These are phyloP conservation scores for Novumbra hubbsi DNA, from an alignment of 2,797 vertebrate genomes.

Conservation along the genomic window DNA sequence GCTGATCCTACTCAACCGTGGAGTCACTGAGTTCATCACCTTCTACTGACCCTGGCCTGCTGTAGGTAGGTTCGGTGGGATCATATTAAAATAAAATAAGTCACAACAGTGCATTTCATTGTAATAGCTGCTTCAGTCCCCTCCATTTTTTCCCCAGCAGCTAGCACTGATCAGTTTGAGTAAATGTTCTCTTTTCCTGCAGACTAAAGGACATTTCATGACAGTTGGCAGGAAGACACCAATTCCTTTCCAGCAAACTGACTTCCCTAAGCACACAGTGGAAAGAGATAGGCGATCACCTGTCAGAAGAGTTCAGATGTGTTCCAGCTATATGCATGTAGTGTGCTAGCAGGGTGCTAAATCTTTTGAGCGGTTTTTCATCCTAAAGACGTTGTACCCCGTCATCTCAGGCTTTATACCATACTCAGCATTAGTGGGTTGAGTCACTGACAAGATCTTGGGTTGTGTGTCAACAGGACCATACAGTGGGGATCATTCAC, in stretches of 20 bases:
- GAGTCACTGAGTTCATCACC: not conserved
- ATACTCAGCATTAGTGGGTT: too few species aligned
- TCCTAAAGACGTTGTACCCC: too few species aligned
- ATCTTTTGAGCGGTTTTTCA: not conserved
- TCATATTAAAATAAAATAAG: not conserved
- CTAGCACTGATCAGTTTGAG: not conserved
- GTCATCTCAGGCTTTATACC: too few species aligned
- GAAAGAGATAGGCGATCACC: not conserved
- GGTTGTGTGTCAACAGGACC: too few species aligned
- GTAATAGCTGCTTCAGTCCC: not conserved
- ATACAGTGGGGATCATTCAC: too few species aligned
- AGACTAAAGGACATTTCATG: not conserved
- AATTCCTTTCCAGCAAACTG: not conserved
- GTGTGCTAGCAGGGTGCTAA: not conserved
- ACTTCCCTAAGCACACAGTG: not conserved
- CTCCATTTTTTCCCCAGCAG: not conserved
- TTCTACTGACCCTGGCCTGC: not conserved
- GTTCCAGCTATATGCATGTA: not conserved
- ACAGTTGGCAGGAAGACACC: slow-evolving; percentile 1
- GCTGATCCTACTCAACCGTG: not conserved
- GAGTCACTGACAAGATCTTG: too few species aligned
- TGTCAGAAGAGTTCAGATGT: slow-evolving; percentile 5
- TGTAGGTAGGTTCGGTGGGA: not conserved
- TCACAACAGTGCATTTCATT: not conserved
- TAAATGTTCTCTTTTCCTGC: not conserved